Conservation (phyloP, 2,888 invertebrate species). For the Ophion slaviceki region DNA sequence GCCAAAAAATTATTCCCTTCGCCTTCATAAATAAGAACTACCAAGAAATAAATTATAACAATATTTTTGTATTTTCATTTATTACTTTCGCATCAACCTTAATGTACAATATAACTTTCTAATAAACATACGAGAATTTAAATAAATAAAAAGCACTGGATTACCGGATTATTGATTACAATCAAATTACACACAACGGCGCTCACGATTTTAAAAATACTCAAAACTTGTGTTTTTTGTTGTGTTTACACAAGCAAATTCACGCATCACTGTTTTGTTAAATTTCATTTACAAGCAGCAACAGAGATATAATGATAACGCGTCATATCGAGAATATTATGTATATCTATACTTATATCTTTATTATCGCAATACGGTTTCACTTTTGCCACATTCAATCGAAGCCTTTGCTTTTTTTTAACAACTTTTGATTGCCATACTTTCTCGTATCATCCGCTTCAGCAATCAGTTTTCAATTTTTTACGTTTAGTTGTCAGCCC, state of each 20-base stretch:
- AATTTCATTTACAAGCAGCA: conserved; percentile 70
- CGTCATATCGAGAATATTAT: conserved; percentile 50
- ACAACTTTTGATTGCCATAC: neutral
- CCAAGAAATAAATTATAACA: conserved; percentile 1
- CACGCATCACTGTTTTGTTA: conserved; percentile 61
- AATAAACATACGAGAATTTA: conserved; percentile 21
- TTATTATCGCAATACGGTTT: conserved; percentile 45
- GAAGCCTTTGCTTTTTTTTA: conserved; percentile 20
- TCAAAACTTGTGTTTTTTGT: neutral
- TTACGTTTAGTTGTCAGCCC: neutral
- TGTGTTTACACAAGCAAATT: conserved; percentile 23
- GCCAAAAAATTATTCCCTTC: neutral
- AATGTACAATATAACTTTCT: conserved; percentile 39
- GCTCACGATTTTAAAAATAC: neutral
- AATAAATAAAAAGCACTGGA: conserved; percentile 46
- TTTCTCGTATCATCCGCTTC: neutral
- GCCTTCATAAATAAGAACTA: neutral
- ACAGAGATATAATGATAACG: conserved; percentile 66
- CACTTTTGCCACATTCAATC: conserved; percentile 41
- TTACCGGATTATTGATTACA: conserved; percentile 14
- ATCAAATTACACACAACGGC: conserved; percentile 6
- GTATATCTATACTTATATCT: conserved; percentile 22
- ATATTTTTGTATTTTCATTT: conserved; percentile 28
- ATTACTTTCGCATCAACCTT: conserved; percentile 22
- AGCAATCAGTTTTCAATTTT: neutral